A percentile compares a stretch with the other conserved stretches of the same genome.
Conservation (phyloP, 1,140 invertebrate genomes). For the Colletes latitarsis region DNA sequence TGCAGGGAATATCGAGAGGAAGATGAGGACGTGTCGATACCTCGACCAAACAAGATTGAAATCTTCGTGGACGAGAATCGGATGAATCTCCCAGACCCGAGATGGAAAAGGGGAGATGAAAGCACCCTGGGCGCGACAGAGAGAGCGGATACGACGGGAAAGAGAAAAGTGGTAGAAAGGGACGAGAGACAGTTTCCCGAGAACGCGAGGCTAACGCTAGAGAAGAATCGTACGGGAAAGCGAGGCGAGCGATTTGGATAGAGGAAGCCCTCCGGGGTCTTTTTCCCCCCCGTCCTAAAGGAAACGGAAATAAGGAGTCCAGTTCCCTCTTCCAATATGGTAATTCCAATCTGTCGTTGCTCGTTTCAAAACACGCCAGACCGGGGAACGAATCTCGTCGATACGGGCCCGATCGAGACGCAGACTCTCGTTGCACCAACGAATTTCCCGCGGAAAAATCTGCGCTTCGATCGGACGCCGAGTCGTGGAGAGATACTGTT, state of each 20-base stretch:
- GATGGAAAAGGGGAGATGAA: slow-evolving; percentile 68
- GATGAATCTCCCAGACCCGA: slow-evolving; percentile 59
- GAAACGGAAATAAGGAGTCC: slow-evolving; percentile 74
- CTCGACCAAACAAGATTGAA: slow-evolving; percentile 74
- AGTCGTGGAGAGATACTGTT: too few relatives aligned
- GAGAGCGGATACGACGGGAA: slow-evolving; percentile 14
- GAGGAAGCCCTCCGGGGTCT: slow-evolving; percentile 19
- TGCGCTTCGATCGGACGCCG: too few relatives aligned
- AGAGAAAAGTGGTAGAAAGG: slow-evolving; percentile 23
- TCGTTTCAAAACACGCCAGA: slow-evolving; percentile 67
- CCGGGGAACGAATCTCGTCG: slow-evolving; percentile 44
- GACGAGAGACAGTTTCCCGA: slow-evolving; percentile 11
- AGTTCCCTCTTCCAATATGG: slow-evolving; percentile 74
- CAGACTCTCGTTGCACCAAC: not conserved
- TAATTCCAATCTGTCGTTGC: slow-evolving; percentile 77
- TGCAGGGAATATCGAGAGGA: slow-evolving; percentile 54
- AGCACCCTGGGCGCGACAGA: slow-evolving; percentile 37
- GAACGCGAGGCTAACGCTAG: not conserved
- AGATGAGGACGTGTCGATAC: slow-evolving; percentile 67
- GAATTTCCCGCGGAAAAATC: slow-evolving; percentile 28
- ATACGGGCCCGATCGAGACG: slow-evolving; percentile 16
- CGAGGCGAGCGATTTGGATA: slow-evolving; percentile 34
- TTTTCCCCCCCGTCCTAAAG: slow-evolving; percentile 39
- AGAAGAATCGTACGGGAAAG: slow-evolving; percentile 35
- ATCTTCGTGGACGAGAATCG: slow-evolving; percentile 71